phyloP scores from a whole-genome alignment of 1,140 invertebrate species.

The Drosophila orosa region DNA sequence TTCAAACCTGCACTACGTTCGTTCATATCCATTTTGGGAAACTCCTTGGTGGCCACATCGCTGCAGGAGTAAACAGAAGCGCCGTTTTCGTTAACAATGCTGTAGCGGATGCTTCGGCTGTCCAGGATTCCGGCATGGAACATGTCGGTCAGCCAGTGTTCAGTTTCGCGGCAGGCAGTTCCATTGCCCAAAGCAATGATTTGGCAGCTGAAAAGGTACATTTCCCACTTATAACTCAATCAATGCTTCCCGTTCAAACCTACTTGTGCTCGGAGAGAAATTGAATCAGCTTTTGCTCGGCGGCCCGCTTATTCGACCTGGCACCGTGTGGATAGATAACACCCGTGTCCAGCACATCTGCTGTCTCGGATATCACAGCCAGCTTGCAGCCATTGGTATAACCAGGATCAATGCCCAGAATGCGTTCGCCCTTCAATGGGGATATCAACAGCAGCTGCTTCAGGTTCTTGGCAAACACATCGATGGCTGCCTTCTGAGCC shows the following conservation, averaged over 20 bases:
- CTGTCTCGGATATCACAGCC: slow-evolving; percentile 89
- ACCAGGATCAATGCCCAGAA: slow-evolving; percentile 95
- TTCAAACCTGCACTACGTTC: slow-evolving; percentile 89
- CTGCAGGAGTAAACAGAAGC: slow-evolving; percentile 96
- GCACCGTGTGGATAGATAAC: slow-evolving; percentile 88
- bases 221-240: background rate
- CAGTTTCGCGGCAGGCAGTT: slow-evolving; percentile 94
- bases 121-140: slow-evolving; percentile 86
- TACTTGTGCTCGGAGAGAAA: slow-evolving; percentile 70
- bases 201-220: slow-evolving; percentile 85
- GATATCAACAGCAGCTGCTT: slow-evolving; percentile 92
- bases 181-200: slow-evolving; percentile 95
- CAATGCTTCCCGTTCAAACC: background rate
- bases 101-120: slow-evolving; percentile 87
- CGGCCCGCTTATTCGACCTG: slow-evolving; percentile 52
- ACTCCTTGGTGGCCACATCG: slow-evolving; percentile 92
- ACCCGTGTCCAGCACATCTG: slow-evolving; percentile 88
- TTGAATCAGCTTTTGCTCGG: slow-evolving; percentile 57
- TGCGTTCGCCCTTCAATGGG: slow-evolving; percentile 91
- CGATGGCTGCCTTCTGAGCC: slow-evolving; percentile 92
- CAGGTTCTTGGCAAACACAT: slow-evolving; percentile 93
- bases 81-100: slow-evolving; percentile 94
- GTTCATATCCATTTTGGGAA: slow-evolving; percentile 92
- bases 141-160: slow-evolving; percentile 89
- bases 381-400: slow-evolving; percentile 94